phyloP scores from a whole-genome alignment of 2,888 invertebrate species.

The Archaeoteleia sp. region DNA sequence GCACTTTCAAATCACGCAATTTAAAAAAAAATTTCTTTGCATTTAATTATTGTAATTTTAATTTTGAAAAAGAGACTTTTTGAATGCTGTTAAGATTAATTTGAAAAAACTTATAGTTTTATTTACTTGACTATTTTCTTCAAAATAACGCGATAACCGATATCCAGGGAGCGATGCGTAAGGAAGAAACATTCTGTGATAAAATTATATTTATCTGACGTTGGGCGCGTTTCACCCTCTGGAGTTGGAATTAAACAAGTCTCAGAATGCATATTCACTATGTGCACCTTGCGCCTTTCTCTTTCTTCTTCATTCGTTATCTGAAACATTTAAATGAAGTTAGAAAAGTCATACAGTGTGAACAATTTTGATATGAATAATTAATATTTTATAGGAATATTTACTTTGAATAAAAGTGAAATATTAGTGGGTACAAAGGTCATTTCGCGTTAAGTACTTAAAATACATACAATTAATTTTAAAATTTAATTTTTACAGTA shows the following conservation, averaged over 20 bases:
- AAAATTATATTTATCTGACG: conserved; percentile 83
- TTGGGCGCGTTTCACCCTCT: conserved; percentile 77
- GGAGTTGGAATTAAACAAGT: conserved; percentile 86
- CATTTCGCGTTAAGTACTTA: too few relatives aligned
- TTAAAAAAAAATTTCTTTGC: too few relatives aligned
- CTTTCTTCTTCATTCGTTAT: conserved; percentile 77
- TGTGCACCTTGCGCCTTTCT: conserved; percentile 80
- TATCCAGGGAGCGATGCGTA: conserved; percentile 89
- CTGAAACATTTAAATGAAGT: too few relatives aligned
- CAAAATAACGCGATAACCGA: conserved; percentile 77
- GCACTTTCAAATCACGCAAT: too few relatives aligned
- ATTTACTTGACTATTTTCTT: conserved; percentile 76
- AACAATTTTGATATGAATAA: too few relatives aligned
- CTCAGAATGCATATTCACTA: conserved; percentile 82
- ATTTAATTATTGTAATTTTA: too few relatives aligned
- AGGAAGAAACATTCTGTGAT: conserved; percentile 94
- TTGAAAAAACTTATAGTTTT: background rate
- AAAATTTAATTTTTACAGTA: too few relatives aligned
- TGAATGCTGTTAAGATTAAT: conserved; percentile 3
- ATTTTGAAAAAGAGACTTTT: conserved; percentile 53
- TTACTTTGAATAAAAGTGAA: too few relatives aligned
- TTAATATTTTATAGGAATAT: too few relatives aligned
- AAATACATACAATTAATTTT: too few relatives aligned
- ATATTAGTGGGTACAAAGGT: too few relatives aligned
- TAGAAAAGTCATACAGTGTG: too few relatives aligned